Evolutionary conservation across 2,888 invertebrate genomes (phyloP).

Genomic region (Campoplex capitator): DNA sequence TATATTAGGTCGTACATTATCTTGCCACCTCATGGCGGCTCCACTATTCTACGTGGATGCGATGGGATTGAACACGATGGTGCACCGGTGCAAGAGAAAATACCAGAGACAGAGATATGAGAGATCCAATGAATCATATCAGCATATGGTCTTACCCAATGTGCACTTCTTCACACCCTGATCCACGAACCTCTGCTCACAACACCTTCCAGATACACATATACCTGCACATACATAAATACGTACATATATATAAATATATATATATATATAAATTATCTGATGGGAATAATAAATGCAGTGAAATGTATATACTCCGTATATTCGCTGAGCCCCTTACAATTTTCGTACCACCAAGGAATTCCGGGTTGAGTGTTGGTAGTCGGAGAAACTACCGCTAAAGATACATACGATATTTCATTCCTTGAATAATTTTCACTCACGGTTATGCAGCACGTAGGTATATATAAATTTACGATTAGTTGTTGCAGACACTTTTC

Average conservation of each 20-base stretch:
- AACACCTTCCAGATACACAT: not conserved
- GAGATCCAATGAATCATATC: slow-evolving; percentile 63
- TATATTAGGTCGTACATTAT: slow-evolving; percentile 80
- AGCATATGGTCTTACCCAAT: slow-evolving; percentile 56
- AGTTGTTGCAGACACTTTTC: slow-evolving; percentile 1
- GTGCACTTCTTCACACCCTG: slow-evolving; percentile 67
- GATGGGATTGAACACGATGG: slow-evolving; percentile 21
- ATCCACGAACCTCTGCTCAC: slow-evolving; percentile 55
- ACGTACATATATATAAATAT: not conserved
- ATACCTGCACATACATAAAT: not conserved
- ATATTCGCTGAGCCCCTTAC: slow-evolving; percentile 1
- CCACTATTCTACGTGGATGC: slow-evolving; percentile 27
- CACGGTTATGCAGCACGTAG: not conserved
- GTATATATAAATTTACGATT: slow-evolving; percentile 22
- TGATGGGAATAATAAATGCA: slow-evolving; percentile 36
- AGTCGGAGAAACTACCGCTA: slow-evolving; percentile 8
- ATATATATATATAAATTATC: slow-evolving; percentile 16
- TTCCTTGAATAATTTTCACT: slow-evolving; percentile 52
- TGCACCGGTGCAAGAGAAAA: slow-evolving; percentile 12
- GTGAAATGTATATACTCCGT: slow-evolving; percentile 24
- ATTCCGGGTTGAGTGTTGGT: slow-evolving; percentile 20
- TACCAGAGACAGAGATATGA: slow-evolving; percentile 11
- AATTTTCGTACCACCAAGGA: not conserved
- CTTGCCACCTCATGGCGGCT: slow-evolving; percentile 50
- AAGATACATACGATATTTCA: slow-evolving; percentile 36